A percentile compares a stretch with the other conserved stretches of the same genome.
These are phyloP conservation scores for Tympanoctomys barrerae DNA, from an alignment of 2,797 vertebrate genomes.

Conservation along the genomic window DNA sequence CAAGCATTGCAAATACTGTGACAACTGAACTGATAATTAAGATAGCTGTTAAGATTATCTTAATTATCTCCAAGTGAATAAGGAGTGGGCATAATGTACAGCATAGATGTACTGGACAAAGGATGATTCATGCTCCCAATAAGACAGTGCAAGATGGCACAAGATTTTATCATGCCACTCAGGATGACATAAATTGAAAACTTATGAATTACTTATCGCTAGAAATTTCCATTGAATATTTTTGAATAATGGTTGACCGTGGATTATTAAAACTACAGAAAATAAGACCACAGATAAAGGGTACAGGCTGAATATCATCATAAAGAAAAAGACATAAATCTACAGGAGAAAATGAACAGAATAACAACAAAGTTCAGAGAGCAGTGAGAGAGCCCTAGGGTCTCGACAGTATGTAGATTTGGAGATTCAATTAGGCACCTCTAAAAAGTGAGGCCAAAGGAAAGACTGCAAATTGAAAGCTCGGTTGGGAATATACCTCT, in stretches of 20 bases:
- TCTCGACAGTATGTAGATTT: background rate
- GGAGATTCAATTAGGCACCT: background rate
- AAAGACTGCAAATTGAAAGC: background rate
- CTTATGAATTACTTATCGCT: background rate
- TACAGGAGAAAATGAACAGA: too few species aligned
- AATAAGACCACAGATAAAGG: background rate
- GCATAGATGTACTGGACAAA: background rate
- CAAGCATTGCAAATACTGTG: background rate
- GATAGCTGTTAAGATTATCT: too few species aligned
- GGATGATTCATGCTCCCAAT: background rate
- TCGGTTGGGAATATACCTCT: background rate
- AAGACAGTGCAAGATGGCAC: background rate
- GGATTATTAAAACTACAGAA: background rate
- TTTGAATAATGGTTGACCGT: background rate
- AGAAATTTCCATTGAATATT: background rate
- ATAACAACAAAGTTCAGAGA: background rate
- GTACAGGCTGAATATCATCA: background rate
- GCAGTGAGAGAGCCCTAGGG: background rate
- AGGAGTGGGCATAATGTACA: background rate
- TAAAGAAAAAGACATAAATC: background rate
- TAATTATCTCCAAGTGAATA: background rate
- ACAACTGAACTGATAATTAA: background rate
- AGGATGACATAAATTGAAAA: background rate
- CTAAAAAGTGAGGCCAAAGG: background rate
- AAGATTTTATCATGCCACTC: too few species aligned